These are phyloP conservation scores for Operophtera brumata DNA, from an alignment of 2,888 invertebrate genomes.

Conservation along the genomic window DNA sequence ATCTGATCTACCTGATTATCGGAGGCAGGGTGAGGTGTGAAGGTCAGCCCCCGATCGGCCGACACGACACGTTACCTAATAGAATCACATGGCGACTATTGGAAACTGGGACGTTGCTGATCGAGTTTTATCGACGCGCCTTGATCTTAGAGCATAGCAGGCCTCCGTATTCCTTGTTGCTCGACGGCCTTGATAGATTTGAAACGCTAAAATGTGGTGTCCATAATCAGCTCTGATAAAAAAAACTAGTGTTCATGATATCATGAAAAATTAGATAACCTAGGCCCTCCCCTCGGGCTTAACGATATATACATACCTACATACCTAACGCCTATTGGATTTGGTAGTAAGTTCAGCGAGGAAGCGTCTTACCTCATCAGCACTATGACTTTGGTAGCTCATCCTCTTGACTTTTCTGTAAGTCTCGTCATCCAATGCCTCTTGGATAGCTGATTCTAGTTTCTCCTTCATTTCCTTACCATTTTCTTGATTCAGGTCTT, in stretches of 20 bases:
- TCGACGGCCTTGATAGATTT: conserved; percentile 8
- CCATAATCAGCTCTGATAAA: too few relatives aligned
- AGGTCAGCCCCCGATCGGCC: conserved; percentile 19
- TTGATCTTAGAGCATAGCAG: too few relatives aligned
- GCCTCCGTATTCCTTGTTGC: too few relatives aligned
- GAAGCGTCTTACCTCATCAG: conserved; percentile 79
- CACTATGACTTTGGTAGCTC: conserved; percentile 86
- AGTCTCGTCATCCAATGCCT: conserved; percentile 84
- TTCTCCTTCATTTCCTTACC: conserved; percentile 81
- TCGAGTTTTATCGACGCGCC: conserved; percentile 1
- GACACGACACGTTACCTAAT: conserved; percentile 17
- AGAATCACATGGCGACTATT: conserved; percentile 12
- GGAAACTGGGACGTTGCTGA: conserved; percentile 10
- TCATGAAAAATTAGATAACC: too few relatives aligned
- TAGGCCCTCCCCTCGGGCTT: too few relatives aligned
- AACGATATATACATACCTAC: too few relatives aligned
- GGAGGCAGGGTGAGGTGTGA: conserved; percentile 18
- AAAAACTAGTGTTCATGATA: too few relatives aligned
- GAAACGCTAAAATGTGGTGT: background rate
- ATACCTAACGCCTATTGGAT: too few relatives aligned
- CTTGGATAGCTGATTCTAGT: conserved; percentile 83
- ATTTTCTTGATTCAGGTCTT: conserved; percentile 62
- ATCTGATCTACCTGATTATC: background rate
- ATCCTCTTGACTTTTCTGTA: conserved; percentile 86
- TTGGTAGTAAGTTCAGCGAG: too few relatives aligned